phyloP scores from a whole-genome alignment of 35 echinoderm and acorn worm species.

The Apostichopus parvimensis region DNA sequence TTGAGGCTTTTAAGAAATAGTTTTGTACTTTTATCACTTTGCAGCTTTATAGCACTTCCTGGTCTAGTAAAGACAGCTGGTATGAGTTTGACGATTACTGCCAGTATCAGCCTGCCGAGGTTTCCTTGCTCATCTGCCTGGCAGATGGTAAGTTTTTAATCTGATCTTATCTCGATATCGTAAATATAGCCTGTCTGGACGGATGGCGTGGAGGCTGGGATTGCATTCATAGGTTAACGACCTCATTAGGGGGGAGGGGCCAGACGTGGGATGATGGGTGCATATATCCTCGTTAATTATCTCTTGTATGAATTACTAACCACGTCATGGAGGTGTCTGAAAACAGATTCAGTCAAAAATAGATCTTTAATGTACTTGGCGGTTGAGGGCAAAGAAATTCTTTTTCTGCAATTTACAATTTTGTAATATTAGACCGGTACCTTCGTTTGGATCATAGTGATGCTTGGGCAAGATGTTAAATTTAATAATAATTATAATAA shows the following conservation, averaged over 20 bases:
- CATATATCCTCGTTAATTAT: too few species aligned
- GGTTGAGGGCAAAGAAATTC: too few species aligned
- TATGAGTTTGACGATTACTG: constrained; percentile 93
- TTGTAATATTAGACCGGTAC: too few species aligned
- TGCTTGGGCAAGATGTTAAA: too few species aligned
- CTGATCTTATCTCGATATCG: not conserved
- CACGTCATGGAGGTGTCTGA: too few species aligned
- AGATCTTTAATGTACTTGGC: too few species aligned
- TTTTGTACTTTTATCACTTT: not conserved
- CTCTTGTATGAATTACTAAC: too few species aligned
- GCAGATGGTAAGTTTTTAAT: constrained; percentile 88
- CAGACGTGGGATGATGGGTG: not conserved
- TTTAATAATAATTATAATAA: too few species aligned
- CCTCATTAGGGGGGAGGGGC: not conserved
- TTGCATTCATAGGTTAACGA: not conserved
- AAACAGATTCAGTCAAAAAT: too few species aligned
- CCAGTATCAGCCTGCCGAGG: constrained; percentile 86
- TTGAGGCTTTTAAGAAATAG: too few species aligned
- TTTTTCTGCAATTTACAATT: too few species aligned
- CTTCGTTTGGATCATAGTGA: too few species aligned
- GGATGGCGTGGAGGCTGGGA: not conserved
- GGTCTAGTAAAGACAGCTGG: constrained; percentile 78
- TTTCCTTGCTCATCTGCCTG: constrained; percentile 82
- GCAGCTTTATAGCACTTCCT: constrained; percentile 85
- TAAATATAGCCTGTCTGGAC: constrained; percentile 23